Evolutionary conservation across 2,797 vertebrate genomes (phyloP), one percentile per base, ranked within the genome.

Genomic region (Chrosomus eos): DNA sequence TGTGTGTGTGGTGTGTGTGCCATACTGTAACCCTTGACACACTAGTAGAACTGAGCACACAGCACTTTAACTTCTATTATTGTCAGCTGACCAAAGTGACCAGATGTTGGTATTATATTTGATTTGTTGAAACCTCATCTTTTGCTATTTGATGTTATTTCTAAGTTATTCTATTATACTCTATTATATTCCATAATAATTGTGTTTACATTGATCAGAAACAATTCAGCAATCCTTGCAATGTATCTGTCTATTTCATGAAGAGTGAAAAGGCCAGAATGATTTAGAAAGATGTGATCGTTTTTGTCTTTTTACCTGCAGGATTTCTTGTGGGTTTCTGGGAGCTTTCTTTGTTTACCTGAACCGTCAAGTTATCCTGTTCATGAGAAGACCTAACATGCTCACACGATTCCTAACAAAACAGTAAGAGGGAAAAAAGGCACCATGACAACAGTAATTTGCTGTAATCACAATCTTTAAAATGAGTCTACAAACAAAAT

Each of bases 261-360:
- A 38, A 38, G n/a, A 38, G 2, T 14, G 13, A 18, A 14, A 40
- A 38, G 4, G 31, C 18, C 7, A 33, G 6, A 66, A 66, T 16
- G 11, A 53, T 60, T 75, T 11, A 18, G 11, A 80, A 19, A 71
- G 19, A 76, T 66, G 18, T 66, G 31, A 75, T 8, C 19, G 5
- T 53, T 43, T 53, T 58, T 85, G 51, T 68, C 31, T 80, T 26
- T 73, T n/a, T 26, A 31, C 26, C 70, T 38, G 28, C 87, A 97
- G 96, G 84, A 95, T 97, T 88, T 95, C 94, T 88, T 97, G 94
- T 87, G 96, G 97, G 33, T 95, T 97, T 89, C 91, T 97, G 82
- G 97, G 97, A 87, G 96, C 97, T 0, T 95, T 95, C 55, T 97
- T 97, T 3, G 96, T 97, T 85, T 97, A 96, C 87, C 92, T 97